Percentiles rank a stretch among this genome's conserved stretches.
Evolutionary conservation across 2,888 invertebrate genomes (phyloP).

Genomic region (Latheticus oryzae): DNA sequence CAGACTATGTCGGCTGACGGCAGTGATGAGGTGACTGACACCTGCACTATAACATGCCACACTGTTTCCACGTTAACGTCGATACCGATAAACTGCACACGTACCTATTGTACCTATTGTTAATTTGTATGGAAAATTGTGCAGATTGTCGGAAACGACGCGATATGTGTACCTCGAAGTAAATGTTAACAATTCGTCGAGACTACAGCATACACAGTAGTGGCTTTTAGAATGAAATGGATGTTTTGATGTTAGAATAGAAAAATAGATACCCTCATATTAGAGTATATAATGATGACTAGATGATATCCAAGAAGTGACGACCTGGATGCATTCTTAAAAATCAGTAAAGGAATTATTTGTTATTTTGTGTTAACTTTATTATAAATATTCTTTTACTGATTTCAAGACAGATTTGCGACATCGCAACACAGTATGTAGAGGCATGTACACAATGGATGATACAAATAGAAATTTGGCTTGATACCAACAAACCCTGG

Average conservation of each 20-base stretch:
- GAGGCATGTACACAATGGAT: neutral
- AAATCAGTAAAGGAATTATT: too few relatives aligned
- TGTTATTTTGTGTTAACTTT: too few relatives aligned
- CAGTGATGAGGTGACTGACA: constrained; percentile 63
- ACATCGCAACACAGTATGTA: neutral
- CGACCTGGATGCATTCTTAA: too few relatives aligned
- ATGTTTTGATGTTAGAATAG: constrained; percentile 56
- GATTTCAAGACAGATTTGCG: too few relatives aligned
- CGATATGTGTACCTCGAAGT: constrained; percentile 8
- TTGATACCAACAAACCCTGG: neutral
- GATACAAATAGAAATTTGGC: constrained; percentile 3
- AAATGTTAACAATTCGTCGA: constrained; percentile 10
- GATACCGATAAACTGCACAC: too few relatives aligned
- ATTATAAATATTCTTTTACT: too few relatives aligned
- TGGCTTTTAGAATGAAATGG: constrained; percentile 57
- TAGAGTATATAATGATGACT: neutral
- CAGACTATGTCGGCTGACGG: constrained; percentile 81
- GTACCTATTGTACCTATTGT: too few relatives aligned
- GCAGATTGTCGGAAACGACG: constrained; percentile 7
- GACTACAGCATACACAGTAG: constrained; percentile 54
- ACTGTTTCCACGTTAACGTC: constrained; percentile 42
- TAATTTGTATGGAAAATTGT: constrained; percentile 12
- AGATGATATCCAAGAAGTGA: too few relatives aligned
- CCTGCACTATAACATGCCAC: constrained; percentile 49
- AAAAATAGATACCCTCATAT: constrained; percentile 24